These are phyloP conservation scores for Drosophila siamana DNA, from an alignment of 2,888 invertebrate species.

Conservation along the genomic window DNA sequence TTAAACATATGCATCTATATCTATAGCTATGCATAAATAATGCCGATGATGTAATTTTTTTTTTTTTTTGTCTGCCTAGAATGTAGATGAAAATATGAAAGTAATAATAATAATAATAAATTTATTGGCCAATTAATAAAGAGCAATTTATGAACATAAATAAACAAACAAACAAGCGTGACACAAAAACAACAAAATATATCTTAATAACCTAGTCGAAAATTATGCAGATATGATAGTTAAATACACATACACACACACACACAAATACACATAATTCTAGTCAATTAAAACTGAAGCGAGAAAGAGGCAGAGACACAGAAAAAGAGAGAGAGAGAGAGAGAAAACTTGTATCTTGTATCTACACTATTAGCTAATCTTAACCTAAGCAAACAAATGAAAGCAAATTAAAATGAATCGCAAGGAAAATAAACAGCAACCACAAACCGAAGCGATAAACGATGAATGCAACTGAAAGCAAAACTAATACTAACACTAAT, in stretches of 20 bases:
- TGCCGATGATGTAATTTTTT: conserved; percentile 18
- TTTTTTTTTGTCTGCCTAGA: conserved; percentile 53
- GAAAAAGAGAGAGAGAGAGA: conserved; percentile 16
- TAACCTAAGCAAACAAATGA: conserved; percentile 39
- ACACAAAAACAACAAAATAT: conserved; percentile 22
- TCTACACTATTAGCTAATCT: conserved; percentile 63
- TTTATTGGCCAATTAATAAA: conserved; percentile 75
- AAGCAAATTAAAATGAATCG: conserved; percentile 11
- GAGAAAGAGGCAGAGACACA: conserved; percentile 5
- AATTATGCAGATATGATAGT: conserved; percentile 44
- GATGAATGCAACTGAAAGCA: conserved; percentile 4
- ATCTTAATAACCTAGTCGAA: conserved; percentile 69
- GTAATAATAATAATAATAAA: conserved; percentile 33
- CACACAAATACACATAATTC: conserved; percentile 46
- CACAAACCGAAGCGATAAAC: conserved; percentile 6
- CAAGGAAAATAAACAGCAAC: conserved; percentile 14
- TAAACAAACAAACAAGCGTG: conserved; percentile 31
- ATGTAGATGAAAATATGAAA: conserved; percentile 64
- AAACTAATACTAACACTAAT: conserved; percentile 19
- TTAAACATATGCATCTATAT: conserved; percentile 37
- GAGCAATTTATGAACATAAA: conserved; percentile 61
- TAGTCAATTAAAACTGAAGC: conserved; percentile 70
- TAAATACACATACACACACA: conserved; percentile 27
- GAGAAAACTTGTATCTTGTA: conserved; percentile 59
- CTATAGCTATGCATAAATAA: conserved; percentile 30